Base-by-base conservation (phyloP, 1,140 invertebrate species). In the Philaenus spumarius region DNA sequence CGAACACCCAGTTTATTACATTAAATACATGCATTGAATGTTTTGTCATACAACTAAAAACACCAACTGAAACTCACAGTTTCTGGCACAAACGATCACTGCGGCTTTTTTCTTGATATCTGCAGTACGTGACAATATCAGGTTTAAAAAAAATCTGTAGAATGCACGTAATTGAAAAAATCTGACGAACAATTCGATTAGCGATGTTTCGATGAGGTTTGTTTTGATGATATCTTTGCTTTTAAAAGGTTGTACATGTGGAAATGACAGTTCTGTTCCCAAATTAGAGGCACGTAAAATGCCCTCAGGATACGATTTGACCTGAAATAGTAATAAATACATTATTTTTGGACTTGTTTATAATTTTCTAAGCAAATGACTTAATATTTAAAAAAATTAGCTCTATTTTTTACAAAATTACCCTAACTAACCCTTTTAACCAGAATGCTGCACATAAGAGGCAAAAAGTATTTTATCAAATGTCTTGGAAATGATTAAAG, bases 231-330 rank as follows among this genome's bases (percentile, higher is more conserved):
- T 12, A 61, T 69, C 54, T 64, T 81, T 59, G 80, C 83, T 74
- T 86, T 83, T 50, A 96, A 76, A 45, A 96, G 76, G 74, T 90
- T 92, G 68, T 93, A 91, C 62, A 85, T 83, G 2, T 82, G 83
- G 71, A 86, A 95, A 17, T 76, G 77, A 59, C 84, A 84, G 66
- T 84, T 80, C 66, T 79, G 79, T 65, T 84, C 76, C 2, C 87
- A 90, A 20, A 94, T 55, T 68, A 86, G 84, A 52, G 94, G 93
- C 72, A 97, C 77, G 71, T 93, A 96, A 69, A 96, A 96, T 37
- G 92, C 85, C 71, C 93, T 76, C 56, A 90, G 86, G 39, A 95
- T 74, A 62, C 75, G 75, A 72, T 90, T 84, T 0, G 93, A 95
- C 55, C 81, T 83, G 68, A 62, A 72, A 64, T 7, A 47, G 47